Evolutionary conservation across 2,113 vertebrate species (phyloP), one percentile per base, ranked within the genome.

Genomic region (Brachypteracias leptosomus): DNA sequence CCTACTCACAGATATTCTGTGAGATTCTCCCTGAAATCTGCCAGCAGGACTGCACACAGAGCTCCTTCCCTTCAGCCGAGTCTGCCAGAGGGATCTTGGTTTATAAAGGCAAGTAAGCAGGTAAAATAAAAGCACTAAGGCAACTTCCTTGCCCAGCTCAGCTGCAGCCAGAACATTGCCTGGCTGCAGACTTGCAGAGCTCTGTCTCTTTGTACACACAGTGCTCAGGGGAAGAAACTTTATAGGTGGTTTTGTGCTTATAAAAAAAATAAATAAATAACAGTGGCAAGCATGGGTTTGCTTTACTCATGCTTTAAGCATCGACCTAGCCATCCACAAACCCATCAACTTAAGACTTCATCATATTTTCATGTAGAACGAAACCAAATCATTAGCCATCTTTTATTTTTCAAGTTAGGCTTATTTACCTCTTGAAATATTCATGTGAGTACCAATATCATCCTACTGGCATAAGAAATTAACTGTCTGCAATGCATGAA

Each of bases 211-310:
- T 42, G 42, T 42, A 42, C 42, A 42, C 42, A 42, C 66, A 44
- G 20, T 42, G 62, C 35, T 67, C 66, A 40, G 19, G 6, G 13
- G 28, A 88, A 75, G 33, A 13, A 79, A 58, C 42, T 74, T 36
- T 1, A 38, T 3, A 51, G 15, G 59, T 52, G 11, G 15, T 7
- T 76, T 38, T 46, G 35, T 33, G 58, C 55, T 52, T 51, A 55
- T 31, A 42, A 70, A 40, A 62, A 83, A 61, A 21, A 2, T 62
- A 68, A 52, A 29, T 12, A 42, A 42, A 42, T 11, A 42, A 42
- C 1, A 1, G 13, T 12, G 28, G 9, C 44, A 65, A 0, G 0
- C 19, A 63, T 12, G 59, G 4, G n/a, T 77, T n/a, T 81, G 18
- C 46, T 75, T 77, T 79, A 63, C 31, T 73, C 7, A 3, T 3